Conservation (phyloP, 2,888 invertebrate species). For the Rotaria sp. region DNA sequence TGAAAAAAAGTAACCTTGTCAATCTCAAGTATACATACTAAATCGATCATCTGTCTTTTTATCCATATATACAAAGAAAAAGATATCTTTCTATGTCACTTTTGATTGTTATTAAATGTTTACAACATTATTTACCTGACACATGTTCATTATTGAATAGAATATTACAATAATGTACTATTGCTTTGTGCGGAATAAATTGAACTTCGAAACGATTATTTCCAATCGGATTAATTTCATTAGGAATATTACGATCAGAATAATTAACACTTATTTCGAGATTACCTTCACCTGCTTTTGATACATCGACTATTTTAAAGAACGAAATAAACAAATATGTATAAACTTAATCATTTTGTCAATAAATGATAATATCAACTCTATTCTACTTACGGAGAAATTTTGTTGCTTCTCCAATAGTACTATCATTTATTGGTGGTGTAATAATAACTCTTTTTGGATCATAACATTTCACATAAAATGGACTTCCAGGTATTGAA, state of each 20-base stretch:
- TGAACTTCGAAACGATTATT: slow-evolving; percentile 76
- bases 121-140: slow-evolving; percentile 57
- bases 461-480: slow-evolving; percentile 62
- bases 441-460: slow-evolving; percentile 86
- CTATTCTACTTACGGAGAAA: slow-evolving; percentile 71
- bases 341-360: background rate
- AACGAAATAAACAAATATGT: background rate
- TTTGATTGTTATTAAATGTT: background rate
- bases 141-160: slow-evolving; percentile 89
- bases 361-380: background rate
- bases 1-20: background rate
- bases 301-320: slow-evolving; percentile 67
- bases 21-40: background rate
- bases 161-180: slow-evolving; percentile 81
- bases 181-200: slow-evolving; percentile 88
- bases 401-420: slow-evolving; percentile 82
- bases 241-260: slow-evolving; percentile 82
- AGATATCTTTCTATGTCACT: background rate
- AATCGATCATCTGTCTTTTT: background rate
- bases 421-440: slow-evolving; percentile 70
- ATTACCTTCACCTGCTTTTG: slow-evolving; percentile 84
- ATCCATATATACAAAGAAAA: background rate
- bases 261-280: slow-evolving; percentile 88
- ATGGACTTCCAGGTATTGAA: slow-evolving; percentile 52
- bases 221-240: slow-evolving; percentile 85